These are phyloP conservation scores for Morinoia aosen DNA, from an alignment of 2,888 invertebrate genomes.

Conservation along the genomic window DNA sequence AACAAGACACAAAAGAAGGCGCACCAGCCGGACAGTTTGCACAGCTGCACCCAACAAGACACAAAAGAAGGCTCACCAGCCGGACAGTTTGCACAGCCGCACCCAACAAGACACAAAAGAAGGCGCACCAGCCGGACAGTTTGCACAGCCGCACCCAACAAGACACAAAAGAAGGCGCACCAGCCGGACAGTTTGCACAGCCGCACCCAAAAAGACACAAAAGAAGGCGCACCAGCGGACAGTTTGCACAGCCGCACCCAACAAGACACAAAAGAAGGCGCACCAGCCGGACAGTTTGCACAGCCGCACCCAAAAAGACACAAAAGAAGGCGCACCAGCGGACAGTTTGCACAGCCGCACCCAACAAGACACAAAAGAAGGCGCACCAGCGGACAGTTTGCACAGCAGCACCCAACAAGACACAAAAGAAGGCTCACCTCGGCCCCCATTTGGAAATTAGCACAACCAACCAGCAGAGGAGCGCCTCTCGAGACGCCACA, in stretches of 20 bases:
- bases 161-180: background rate
- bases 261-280: background rate
- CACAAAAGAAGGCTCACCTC: background rate
- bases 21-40: background rate
- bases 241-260: background rate
- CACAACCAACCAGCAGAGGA: background rate
- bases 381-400: background rate
- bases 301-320: background rate
- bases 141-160: background rate
- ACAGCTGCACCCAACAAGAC: background rate
- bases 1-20: background rate
- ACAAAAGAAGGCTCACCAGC: background rate
- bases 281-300: background rate
- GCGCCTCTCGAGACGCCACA: background rate
- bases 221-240: background rate
- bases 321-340: background rate
- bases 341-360: background rate
- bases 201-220: background rate
- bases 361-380: background rate
- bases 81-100: background rate
- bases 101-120: background rate
- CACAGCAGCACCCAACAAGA: background rate
- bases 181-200: background rate
- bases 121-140: background rate
- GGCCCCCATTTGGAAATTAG: background rate